These are phyloP conservation scores for Mobula birostris DNA, from an alignment of 2,113 vertebrate genomes.

Conservation along the genomic window DNA sequence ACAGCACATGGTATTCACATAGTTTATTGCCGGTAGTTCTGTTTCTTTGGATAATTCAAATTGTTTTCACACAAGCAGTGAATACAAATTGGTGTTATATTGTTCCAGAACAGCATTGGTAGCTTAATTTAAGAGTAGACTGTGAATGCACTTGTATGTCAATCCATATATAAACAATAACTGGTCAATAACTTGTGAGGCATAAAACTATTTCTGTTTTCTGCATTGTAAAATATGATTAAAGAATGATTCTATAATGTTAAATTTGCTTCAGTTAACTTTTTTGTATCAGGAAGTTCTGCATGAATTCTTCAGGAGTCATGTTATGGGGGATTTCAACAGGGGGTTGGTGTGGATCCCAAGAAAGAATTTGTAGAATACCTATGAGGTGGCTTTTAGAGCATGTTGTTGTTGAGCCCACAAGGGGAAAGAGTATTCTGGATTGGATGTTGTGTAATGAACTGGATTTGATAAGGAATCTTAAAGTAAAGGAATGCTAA, in stretches of 20 bases:
- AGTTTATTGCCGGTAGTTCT: neutral
- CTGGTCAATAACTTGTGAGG: neutral
- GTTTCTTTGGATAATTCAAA: neutral
- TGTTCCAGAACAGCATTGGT: neutral
- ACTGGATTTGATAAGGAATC: too few relatives aligned
- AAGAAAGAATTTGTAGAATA: too few relatives aligned
- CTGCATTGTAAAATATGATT: conserved; percentile 13
- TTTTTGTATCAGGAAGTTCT: neutral
- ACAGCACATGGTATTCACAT: neutral
- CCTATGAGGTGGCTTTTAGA: too few relatives aligned
- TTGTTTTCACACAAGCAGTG: neutral
- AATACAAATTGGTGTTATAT: neutral
- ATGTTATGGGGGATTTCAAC: too few relatives aligned
- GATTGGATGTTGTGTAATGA: too few relatives aligned
- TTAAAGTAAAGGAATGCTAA: too few relatives aligned
- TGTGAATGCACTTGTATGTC: neutral
- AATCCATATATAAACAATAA: neutral
- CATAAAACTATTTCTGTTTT: neutral
- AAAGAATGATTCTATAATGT: neutral
- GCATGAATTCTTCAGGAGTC: neutral
- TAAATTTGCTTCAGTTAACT: neutral
- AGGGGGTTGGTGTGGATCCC: too few relatives aligned
- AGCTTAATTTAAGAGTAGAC: neutral
- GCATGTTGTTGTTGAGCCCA: too few relatives aligned
- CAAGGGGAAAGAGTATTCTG: too few relatives aligned